Conservation (phyloP, 2,888 invertebrate species). For the Hemithea aestivaria region DNA sequence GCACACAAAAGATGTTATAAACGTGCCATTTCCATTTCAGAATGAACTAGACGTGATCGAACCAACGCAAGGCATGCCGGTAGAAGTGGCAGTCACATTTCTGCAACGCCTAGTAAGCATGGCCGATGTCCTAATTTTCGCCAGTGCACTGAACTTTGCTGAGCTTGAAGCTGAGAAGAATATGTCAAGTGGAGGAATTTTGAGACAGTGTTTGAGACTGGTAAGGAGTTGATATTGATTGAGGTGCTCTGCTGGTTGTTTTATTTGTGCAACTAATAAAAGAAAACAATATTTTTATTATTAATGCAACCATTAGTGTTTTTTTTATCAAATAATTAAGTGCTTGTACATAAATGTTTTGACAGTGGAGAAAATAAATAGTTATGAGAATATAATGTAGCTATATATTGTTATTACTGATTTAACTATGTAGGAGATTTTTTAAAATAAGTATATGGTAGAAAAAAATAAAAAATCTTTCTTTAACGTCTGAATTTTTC, state of each 20-base stretch:
- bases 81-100: slow-evolving; percentile 98
- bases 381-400: too few species aligned
- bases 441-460: too few species aligned
- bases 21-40: slow-evolving; percentile 67
- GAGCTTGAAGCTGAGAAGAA: slow-evolving; percentile 99
- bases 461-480: too few species aligned
- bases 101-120: slow-evolving; percentile 98
- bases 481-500: too few species aligned
- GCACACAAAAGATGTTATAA: background rate
- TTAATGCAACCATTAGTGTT: background rate
- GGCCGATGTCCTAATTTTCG: slow-evolving; percentile 99
- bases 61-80: slow-evolving; percentile 98
- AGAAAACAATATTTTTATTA: slow-evolving; percentile 3
- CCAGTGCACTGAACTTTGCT: slow-evolving; percentile 97
- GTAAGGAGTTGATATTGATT: slow-evolving; percentile 68
- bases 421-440: too few species aligned
- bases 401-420: too few species aligned
- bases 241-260: slow-evolving; percentile 22
- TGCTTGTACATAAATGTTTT: too few species aligned
- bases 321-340: background rate
- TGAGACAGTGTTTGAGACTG: slow-evolving; percentile 96
- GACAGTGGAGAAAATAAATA: too few species aligned
- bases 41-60: slow-evolving; percentile 99
- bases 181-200: slow-evolving; percentile 99
- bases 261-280: too few species aligned